Evolutionary conservation across 2,797 vertebrate genomes (phyloP).

Genomic region (Toxotes lorentzi): DNA sequence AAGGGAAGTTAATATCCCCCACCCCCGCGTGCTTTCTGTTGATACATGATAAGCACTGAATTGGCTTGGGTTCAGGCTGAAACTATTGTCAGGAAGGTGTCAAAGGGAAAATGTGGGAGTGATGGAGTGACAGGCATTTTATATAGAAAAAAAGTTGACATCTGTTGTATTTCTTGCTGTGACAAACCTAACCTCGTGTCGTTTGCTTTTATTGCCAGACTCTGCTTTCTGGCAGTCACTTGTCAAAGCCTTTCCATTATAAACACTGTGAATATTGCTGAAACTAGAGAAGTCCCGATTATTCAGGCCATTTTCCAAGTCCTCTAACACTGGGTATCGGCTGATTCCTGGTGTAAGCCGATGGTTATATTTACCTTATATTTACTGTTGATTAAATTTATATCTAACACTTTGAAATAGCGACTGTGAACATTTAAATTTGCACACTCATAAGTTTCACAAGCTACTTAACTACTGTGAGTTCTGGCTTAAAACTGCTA

Average conservation of each 20-base stretch:
- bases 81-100: slow-evolving; percentile 10
- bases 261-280: background rate
- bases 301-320: background rate
- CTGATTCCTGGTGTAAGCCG: background rate
- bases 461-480: background rate
- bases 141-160: slow-evolving; percentile 19
- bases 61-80: background rate
- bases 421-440: background rate
- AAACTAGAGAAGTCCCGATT: background rate
- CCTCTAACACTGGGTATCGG: background rate
- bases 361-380: background rate
- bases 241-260: slow-evolving; percentile 16
- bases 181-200: slow-evolving; percentile 30
- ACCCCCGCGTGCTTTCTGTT: background rate
- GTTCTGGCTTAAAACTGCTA: slow-evolving; percentile 1
- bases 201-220: slow-evolving; percentile 29
- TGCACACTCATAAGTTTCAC: background rate
- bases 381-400: background rate
- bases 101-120: slow-evolving; percentile 5
- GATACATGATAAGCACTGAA: background rate
- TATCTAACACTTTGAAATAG: background rate
- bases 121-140: slow-evolving; percentile 37
- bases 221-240: slow-evolving; percentile 16
- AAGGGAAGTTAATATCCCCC: background rate
- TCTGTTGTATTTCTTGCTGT: slow-evolving; percentile 16